phyloP scores from a whole-genome alignment of 2,113 vertebrate species.

The Pristiophorus japonicus region DNA sequence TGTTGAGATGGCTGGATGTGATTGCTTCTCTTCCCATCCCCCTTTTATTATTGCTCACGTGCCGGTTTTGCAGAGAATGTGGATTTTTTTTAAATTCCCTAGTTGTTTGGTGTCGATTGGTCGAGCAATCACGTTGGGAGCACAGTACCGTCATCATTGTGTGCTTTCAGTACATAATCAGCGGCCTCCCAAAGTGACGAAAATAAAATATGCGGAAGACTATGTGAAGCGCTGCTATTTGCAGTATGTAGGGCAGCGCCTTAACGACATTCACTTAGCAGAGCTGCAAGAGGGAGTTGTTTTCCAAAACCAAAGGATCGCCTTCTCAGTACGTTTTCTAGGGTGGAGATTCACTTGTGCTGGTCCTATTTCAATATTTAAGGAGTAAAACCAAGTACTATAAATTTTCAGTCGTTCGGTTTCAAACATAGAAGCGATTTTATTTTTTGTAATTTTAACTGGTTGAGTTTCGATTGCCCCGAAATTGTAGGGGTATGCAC shows the following conservation, averaged over 20 bases:
- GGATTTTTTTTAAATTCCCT: neutral
- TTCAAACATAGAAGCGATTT: neutral
- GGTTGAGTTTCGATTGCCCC: neutral
- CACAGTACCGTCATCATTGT: conserved; percentile 10
- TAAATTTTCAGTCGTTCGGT: neutral
- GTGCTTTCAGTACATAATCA: conserved; percentile 28
- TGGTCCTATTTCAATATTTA: neutral
- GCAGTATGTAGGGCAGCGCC: conserved; percentile 26
- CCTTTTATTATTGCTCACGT: conserved; percentile 25
- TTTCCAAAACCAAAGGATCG: conserved; percentile 34
- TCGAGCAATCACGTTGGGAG: neutral
- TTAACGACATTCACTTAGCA: conserved; percentile 20
- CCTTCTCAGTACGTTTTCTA: neutral
- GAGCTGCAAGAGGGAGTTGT: conserved; percentile 21
- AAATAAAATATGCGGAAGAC: conserved; percentile 38
- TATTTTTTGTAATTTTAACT: neutral
- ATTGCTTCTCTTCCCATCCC: conserved; percentile 4
- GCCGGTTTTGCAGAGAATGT: conserved; percentile 1
- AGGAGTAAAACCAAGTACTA: neutral
- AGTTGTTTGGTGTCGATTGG: conserved; percentile 31
- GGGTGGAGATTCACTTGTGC: neutral
- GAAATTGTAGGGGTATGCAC: neutral
- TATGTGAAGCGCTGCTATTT: conserved; percentile 33
- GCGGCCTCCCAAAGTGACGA: conserved; percentile 34
- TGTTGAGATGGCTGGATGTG: conserved; percentile 9